Percentiles rank a stretch among this genome's conserved stretches.
These are phyloP conservation scores for Epinephelus awoara DNA, from an alignment of 2,797 vertebrate genomes.

Conservation along the genomic window DNA sequence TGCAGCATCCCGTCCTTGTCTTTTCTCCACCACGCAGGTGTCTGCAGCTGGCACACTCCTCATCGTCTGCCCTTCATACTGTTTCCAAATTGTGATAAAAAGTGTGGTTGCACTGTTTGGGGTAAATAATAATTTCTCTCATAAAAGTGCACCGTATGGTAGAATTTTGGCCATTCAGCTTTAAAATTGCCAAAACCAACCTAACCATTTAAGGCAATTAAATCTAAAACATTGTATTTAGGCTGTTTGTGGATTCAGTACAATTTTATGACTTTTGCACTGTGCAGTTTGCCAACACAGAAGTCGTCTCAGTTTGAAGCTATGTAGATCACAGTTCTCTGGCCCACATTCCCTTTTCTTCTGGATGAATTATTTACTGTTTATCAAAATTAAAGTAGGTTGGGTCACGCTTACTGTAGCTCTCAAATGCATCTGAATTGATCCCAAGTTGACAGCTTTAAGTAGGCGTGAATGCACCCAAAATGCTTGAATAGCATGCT, in stretches of 20 bases:
- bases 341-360: slow-evolving; percentile 56
- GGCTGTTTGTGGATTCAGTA: not conserved
- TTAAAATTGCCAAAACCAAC: not conserved
- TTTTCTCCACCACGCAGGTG: not conserved
- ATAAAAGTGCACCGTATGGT: not conserved
- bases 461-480: not conserved
- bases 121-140: not conserved
- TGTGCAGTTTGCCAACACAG: slow-evolving; percentile 13
- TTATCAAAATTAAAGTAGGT: slow-evolving; percentile 65
- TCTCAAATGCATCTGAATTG: slow-evolving; percentile 30
- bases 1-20: not conserved
- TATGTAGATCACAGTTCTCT: slow-evolving; percentile 57
- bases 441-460: not conserved
- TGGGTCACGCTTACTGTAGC: slow-evolving; percentile 20
- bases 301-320: slow-evolving; percentile 37
- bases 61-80: slow-evolving; percentile 3
- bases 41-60: not conserved
- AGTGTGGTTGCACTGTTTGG: not conserved
- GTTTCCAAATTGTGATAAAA: not conserved
- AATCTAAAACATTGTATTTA: not conserved
- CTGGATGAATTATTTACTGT: slow-evolving; percentile 76
- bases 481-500: not conserved
- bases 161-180: not conserved
- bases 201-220: not conserved
- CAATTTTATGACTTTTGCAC: not conserved